Percentiles rank a stretch among this genome's conserved stretches.
Evolutionary conservation across 2,797 vertebrate genomes (phyloP).

Genomic region (Enteromius fasciolatus): DNA sequence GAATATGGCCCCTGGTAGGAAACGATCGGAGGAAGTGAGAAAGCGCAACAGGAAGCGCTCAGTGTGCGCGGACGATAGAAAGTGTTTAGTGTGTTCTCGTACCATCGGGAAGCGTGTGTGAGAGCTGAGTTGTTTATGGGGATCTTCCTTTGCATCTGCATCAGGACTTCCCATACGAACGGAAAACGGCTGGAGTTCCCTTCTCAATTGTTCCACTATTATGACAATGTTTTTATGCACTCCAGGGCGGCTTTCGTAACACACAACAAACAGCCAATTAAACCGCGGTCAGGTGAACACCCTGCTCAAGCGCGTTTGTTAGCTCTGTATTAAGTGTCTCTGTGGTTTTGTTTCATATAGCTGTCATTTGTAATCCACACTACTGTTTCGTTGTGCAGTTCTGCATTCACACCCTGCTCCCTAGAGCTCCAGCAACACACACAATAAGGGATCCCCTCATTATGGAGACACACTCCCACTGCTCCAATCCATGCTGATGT

Average conservation of each 20-base stretch:
- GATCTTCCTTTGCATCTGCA: slow-evolving; percentile 67
- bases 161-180: slow-evolving; percentile 61
- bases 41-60: slow-evolving; percentile 49
- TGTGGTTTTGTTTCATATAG: background rate
- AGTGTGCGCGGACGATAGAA: slow-evolving; percentile 59
- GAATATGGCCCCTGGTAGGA: slow-evolving; percentile 67
- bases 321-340: background rate
- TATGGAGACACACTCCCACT: slow-evolving; percentile 51
- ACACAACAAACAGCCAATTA: slow-evolving; percentile 10
- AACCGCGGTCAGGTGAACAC: slow-evolving; percentile 19
- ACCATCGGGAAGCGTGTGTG: background rate
- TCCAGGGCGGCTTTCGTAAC: slow-evolving; percentile 21
- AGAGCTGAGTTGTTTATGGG: slow-evolving; percentile 62
- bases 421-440: background rate
- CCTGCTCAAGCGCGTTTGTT: background rate
- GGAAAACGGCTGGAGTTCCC: slow-evolving; percentile 67
- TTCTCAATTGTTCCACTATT: slow-evolving; percentile 64
- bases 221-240: slow-evolving; percentile 28
- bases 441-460: slow-evolving; percentile 33
- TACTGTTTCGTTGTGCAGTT: slow-evolving; percentile 42
- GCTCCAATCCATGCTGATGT: slow-evolving; percentile 35
- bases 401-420: slow-evolving; percentile 48
- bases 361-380: background rate
- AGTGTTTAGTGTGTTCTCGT: slow-evolving; percentile 34
- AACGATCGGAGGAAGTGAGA: slow-evolving; percentile 67